Evolutionary conservation across 2,113 vertebrate genomes (phyloP), one percentile per base, ranked within the genome.

Genomic region (Sminthopsis crassicaudata): DNA sequence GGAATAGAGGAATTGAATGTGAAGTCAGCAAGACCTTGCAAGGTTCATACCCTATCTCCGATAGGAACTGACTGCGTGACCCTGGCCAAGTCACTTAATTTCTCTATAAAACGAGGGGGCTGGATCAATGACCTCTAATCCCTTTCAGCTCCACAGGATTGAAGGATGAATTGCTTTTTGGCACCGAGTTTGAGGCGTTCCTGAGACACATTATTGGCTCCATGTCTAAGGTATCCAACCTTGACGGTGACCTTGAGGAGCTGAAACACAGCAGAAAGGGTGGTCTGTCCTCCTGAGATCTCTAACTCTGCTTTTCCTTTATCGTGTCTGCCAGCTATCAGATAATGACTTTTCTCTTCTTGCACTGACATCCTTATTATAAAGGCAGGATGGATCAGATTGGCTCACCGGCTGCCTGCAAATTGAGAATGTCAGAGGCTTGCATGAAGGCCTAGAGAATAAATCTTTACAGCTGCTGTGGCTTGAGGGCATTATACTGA

Each of bases 401-500:
- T 96, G 98, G 96, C 96, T 97, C 98, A 92, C 95, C 94, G 50
- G 91, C 8, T 53, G 96, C 95, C 97, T 97, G 95, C 95, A 96
- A 95, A 97, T 94, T 95, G 97, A 96, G 97, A 94, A 91, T 94
- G 96, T 96, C 96, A 98, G 97, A 30, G n/a, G 60, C 95, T 97
- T 95, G 95, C 67, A 91, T 91, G 96, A 94, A 93, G 25, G 55
- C 93, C 97, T 92, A 91, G 97, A 96, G 98, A 97, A 98, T 98
- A 96, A 98, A 98, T 98, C 97, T 98, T 96, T 96, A 92, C 95
- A 94, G 98, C 96, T 95, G 96, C 96, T 36, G 23, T 10, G 94
- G 96, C 96, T 91, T 76, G 93, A 94, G 97, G 97, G 96, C 95
- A 98, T 97, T 96, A 97, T 95, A 96, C 89, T 97, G 98, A 97